These are phyloP conservation scores for Eupithecia subfuscata DNA, from an alignment of 2,888 invertebrate genomes.

Conservation along the genomic window DNA sequence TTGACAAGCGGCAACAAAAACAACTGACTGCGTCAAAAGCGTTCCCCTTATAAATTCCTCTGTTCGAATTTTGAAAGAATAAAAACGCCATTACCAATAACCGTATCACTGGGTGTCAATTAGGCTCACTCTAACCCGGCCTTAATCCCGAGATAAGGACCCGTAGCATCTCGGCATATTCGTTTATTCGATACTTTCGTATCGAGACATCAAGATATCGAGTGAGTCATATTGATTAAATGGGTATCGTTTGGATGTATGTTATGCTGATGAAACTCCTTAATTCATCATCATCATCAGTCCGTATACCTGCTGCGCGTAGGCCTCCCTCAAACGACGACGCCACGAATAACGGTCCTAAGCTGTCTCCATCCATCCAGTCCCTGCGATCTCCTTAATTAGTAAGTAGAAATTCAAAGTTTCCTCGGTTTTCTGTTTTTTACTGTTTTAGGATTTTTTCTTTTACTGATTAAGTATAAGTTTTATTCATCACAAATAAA, in stretches of 20 bases:
- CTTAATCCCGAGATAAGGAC: slow-evolving; percentile 77
- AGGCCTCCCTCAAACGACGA: too few species aligned
- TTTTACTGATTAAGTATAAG: too few species aligned
- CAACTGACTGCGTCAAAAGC: slow-evolving; percentile 5
- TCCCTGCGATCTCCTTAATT: too few species aligned
- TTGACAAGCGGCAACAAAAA: slow-evolving; percentile 7
- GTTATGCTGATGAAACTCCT: neutral
- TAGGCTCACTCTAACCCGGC: slow-evolving; percentile 70
- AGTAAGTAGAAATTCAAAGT: too few species aligned
- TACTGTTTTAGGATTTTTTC: too few species aligned
- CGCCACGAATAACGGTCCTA: too few species aligned
- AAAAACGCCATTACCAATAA: slow-evolving; percentile 77
- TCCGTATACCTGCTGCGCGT: too few species aligned
- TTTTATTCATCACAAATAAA: too few species aligned
- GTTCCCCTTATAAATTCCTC: slow-evolving; percentile 29
- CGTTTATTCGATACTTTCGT: slow-evolving; percentile 73
- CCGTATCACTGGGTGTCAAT: slow-evolving; percentile 78
- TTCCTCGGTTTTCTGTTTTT: too few species aligned
- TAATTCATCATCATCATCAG: neutral
- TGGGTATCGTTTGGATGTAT: neutral
- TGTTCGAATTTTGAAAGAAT: slow-evolving; percentile 39
- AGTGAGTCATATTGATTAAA: slow-evolving; percentile 16
- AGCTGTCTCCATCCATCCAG: too few species aligned
- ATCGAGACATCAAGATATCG: slow-evolving; percentile 64
- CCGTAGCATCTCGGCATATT: slow-evolving; percentile 70